Evolutionary conservation across 2,888 invertebrate species (phyloP).

Genomic region (Thereva nobilitata): DNA sequence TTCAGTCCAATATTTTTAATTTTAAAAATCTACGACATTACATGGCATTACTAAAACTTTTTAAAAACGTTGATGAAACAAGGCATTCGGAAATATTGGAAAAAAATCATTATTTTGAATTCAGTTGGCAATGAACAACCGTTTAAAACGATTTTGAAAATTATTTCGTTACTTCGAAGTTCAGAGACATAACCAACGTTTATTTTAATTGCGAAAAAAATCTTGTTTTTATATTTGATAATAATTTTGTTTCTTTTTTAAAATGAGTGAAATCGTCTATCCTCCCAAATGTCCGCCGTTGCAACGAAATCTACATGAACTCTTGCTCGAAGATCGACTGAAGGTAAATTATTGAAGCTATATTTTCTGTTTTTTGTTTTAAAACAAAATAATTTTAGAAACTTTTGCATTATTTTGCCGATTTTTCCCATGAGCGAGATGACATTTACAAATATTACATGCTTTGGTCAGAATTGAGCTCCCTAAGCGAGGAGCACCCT

Average conservation of each 20-base stretch:
- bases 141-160: too few relatives aligned
- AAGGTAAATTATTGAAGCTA: conserved; percentile 5
- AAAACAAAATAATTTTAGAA: conserved; percentile 16
- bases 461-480: conserved; percentile 29
- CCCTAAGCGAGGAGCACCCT: conserved; percentile 14
- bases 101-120: too few relatives aligned
- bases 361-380: not conserved
- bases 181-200: too few relatives aligned
- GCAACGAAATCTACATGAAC: conserved; percentile 1
- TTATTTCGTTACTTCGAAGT: too few relatives aligned
- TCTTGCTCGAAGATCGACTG: not conserved
- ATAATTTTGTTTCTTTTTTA: not conserved
- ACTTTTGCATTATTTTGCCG: conserved; percentile 30
- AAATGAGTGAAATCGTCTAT: conserved; percentile 22
- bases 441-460: conserved; percentile 17
- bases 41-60: too few relatives aligned
- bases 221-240: not conserved
- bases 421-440: conserved; percentile 18
- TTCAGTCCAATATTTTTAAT: too few relatives aligned
- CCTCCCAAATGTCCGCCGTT: conserved; percentile 28
- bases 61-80: too few relatives aligned
- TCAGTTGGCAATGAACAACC: too few relatives aligned
- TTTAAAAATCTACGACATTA: too few relatives aligned
- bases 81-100: too few relatives aligned
- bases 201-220: not conserved